Base-by-base conservation (phyloP, 2,888 invertebrate species). In the Operophtera brumata region DNA sequence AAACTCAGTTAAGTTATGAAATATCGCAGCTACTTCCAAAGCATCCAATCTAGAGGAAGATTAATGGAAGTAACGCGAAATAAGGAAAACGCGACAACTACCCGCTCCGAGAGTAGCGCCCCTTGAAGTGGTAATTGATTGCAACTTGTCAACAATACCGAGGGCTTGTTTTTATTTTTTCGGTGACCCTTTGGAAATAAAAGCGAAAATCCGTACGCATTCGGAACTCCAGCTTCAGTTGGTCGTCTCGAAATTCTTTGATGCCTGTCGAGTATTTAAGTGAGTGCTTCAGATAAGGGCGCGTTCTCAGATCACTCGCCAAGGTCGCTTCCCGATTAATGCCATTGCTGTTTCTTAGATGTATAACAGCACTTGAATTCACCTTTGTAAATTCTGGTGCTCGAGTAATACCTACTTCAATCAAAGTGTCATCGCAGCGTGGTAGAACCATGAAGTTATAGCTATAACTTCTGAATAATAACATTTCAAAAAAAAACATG, bases 181-280 rank as follows among this genome's bases (percentile, higher is more conserved):
- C 35, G 11, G 30, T 54, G 47, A 45, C 52, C 53, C 54, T 53
- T 52, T 28, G 34, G 47, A 49, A 48, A 45, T 41, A 42, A 48
- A 44, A 52, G 20, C 25, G 52, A 56, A 20, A 48, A 41, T 47
- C 61, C 36, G 32, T 68, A 65, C 59, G 66, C 67, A 71, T 70
- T 71, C 68, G 39, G 58, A 61, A 67, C 65, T 69, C 55, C 66
- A 68, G 70, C 39, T 47, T 39, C 49, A 36, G 42, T 46, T 11
- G 26, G 68, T 55, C 65, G 62, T 63, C 67, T 71, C 64, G 61
- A 71, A 62, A 62, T 65, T 70, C 82, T 85, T 85, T 86, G 85
- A 84, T 78, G 74, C 71, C 68, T 63, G 66, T 77, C 59, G 70
- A 86, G 81, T 78, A 69, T 75, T 78, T 80, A 82, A 86, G 85